phyloP scores from a whole-genome alignment of 2,797 vertebrate species.

The Rhabdophis nuchalis region DNA sequence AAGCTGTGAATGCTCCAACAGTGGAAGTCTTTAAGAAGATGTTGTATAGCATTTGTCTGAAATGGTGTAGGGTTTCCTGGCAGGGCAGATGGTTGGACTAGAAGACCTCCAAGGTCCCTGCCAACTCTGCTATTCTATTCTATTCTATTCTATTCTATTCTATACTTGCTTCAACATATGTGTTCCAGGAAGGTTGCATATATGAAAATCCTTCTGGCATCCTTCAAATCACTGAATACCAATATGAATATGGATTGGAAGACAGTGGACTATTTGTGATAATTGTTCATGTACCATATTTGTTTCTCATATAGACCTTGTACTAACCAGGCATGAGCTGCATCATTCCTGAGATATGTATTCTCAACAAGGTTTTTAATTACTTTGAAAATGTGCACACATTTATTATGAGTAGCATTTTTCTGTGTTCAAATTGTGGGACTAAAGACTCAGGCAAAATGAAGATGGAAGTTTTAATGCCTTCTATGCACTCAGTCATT shows the following conservation, averaged over 20 bases:
- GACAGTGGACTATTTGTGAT: background rate
- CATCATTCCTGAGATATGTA: background rate
- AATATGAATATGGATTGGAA: background rate
- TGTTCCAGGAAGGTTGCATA: background rate
- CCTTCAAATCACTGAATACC: background rate
- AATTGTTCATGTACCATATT: background rate
- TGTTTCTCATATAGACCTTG: rapidly evolving
- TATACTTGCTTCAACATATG: background rate
- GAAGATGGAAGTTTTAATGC: conserved; percentile 15
- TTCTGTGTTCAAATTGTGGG: background rate
- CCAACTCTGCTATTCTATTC: no score
- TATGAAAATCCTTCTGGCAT: background rate
- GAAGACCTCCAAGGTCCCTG: no score
- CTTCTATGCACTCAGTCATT: conserved; percentile 45
- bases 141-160: no score
- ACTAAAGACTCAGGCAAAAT: conserved; percentile 41
- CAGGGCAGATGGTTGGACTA: no score
- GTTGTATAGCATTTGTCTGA: no score
- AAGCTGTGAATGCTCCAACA: no score
- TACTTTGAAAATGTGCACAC: conserved; percentile 21
- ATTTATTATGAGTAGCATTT: conserved; percentile 7
- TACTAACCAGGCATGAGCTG: background rate
- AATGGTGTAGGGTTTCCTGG: no score
- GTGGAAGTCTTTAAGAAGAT: no score
- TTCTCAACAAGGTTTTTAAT: conserved; percentile 3